Base-by-base conservation (phyloP, 1,140 invertebrate genomes). In the Eupeodes corollae region DNA sequence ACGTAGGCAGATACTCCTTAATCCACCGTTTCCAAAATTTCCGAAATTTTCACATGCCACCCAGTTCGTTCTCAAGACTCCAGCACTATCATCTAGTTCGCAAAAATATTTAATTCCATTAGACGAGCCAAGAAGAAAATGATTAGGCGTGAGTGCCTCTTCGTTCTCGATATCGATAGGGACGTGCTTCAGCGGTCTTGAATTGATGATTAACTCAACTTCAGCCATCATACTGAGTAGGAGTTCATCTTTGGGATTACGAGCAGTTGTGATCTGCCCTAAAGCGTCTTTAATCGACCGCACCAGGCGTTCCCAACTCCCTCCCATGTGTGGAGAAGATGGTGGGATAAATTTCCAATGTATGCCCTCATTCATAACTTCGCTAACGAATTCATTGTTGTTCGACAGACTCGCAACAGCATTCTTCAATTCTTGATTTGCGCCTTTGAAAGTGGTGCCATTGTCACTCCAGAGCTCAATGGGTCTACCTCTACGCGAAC, bases 391-490 rank as follows among this genome's bases (percentile, higher is more conserved):
- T 6, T 33, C 37, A 26, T 32, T 14, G 26, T 31, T 51, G 18
- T 30, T 45, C 45, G 14, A 34, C 30, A 26, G 33, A 26, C 35
- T 42, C 39, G 18, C 32, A 31, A 8, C 51, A 47, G 2, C 32
- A 39, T 10, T 43, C 16, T 18, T 65, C 48, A 42, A 63, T 21
- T 42, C 48, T 1, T 46, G 44, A 41, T 59, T 52, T 19, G 58
- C 59, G 6, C 58, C 58, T 8, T 55, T 39, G 45, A 70, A 69
- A 48, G 63, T 70, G 1, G 61, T 64, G 0, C 58, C 68, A 48
- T 62, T 61, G 51, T 71, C 70, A 14, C 46, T 52, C 43, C 56
- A 61, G 1, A 73, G 53, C 5, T 46, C 44, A 0, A 30, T 19
- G 12, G 57, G 57, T 34, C 50, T 46, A 5, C 57, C 55, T 9